These are phyloP conservation scores for Calonectris borealis DNA, from an alignment of 2,113 vertebrate species.

Conservation along the genomic window DNA sequence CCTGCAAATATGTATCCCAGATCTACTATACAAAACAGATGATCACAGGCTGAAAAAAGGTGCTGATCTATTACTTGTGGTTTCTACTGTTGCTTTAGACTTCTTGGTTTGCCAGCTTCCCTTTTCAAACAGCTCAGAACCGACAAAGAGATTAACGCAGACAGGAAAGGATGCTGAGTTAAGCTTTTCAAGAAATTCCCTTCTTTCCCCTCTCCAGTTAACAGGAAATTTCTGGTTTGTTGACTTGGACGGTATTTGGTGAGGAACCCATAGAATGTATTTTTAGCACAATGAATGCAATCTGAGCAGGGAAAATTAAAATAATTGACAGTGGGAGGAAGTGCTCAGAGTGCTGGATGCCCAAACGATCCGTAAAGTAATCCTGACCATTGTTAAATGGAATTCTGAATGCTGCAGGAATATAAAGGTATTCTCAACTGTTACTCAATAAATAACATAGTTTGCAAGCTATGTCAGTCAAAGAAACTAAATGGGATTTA, in stretches of 20 bases:
- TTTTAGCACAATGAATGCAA: neutral
- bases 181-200: neutral
- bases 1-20: neutral
- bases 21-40: neutral
- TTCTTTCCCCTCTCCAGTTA: neutral
- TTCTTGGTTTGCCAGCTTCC: neutral
- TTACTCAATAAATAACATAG: neutral
- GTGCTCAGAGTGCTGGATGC: neutral
- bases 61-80: neutral
- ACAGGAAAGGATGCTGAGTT: neutral
- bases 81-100: neutral
- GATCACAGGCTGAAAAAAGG: neutral
- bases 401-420: neutral
- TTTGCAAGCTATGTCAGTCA: neutral
- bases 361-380: neutral
- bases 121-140: neutral
- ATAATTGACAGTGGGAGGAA: neutral
- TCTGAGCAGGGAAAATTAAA: neutral
- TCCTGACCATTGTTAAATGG: neutral
- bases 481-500: neutral
- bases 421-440: neutral
- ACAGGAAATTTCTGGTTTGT: constrained; percentile 26
- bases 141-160: neutral
- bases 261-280: neutral
- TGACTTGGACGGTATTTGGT: neutral